A percentile compares a stretch with the other conserved stretches of the same genome.
These are phyloP conservation scores for Leuciscus waleckii DNA, from an alignment of 2,797 vertebrate genomes.

Conservation along the genomic window DNA sequence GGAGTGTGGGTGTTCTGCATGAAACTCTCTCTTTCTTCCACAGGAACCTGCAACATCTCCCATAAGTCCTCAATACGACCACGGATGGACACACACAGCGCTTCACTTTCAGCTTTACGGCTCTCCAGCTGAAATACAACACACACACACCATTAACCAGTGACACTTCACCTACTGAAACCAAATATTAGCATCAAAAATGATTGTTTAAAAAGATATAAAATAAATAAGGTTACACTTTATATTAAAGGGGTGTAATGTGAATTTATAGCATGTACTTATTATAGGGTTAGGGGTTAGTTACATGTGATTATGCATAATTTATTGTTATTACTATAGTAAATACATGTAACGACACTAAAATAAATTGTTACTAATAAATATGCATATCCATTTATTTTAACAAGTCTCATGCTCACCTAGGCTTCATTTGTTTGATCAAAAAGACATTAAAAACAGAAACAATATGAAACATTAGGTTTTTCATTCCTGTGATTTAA, in stretches of 20 bases:
- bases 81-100: constrained; percentile 75
- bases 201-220: background rate
- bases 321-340: background rate
- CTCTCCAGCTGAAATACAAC: constrained; percentile 80
- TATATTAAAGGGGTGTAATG: no score
- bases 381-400: no score
- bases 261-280: no score
- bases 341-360: background rate
- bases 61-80: constrained; percentile 84
- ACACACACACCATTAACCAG: background rate
- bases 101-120: constrained; percentile 80
- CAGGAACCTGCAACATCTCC: constrained; percentile 85
- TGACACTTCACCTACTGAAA: background rate
- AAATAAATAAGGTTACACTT: background rate
- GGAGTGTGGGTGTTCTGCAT: constrained; percentile 77
- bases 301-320: background rate
- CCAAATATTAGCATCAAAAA: background rate
- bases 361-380: no score
- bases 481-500: background rate
- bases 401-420: no score
- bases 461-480: no score
- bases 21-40: constrained; percentile 80
- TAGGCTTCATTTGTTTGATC: no score
- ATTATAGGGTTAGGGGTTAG: background rate
- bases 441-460: no score